Evolutionary conservation across 2,888 invertebrate genomes (phyloP).

Genomic region (Pyrrhosoma nymphula): DNA sequence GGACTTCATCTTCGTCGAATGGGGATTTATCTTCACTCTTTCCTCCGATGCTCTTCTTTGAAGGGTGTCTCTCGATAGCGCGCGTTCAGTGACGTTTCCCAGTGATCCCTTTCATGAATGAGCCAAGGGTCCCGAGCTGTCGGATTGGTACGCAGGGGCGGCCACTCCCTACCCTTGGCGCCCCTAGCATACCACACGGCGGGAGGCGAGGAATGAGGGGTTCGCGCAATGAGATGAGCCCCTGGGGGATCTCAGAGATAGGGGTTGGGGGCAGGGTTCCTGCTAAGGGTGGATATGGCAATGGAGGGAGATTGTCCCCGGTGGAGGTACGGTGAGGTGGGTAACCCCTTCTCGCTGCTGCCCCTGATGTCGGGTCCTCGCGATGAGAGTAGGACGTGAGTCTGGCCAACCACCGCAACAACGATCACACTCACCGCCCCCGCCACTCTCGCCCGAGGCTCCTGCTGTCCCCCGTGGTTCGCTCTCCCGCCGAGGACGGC

Average conservation of each 20-base stretch:
- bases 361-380: not conserved
- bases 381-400: not conserved
- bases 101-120: not conserved
- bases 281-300: not conserved
- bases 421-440: not conserved
- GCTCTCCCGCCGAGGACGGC: not conserved
- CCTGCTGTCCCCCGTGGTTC: not conserved
- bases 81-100: not conserved
- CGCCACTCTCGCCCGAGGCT: not conserved
- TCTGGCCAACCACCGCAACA: not conserved
- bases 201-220: not conserved
- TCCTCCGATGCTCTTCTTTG: not conserved
- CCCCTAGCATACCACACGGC: not conserved
- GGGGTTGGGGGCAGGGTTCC: not conserved
- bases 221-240: not conserved
- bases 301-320: not conserved
- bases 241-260: not conserved
- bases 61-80: not conserved
- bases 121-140: not conserved
- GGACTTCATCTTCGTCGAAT: constrained; percentile 34
- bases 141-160: not conserved
- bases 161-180: not conserved
- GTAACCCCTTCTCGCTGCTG: not conserved
- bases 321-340: not conserved
- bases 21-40: not conserved